Evolutionary conservation across 2,888 invertebrate species (phyloP), one percentile per base, ranked within the genome.

Genomic region (Elysia crispata): DNA sequence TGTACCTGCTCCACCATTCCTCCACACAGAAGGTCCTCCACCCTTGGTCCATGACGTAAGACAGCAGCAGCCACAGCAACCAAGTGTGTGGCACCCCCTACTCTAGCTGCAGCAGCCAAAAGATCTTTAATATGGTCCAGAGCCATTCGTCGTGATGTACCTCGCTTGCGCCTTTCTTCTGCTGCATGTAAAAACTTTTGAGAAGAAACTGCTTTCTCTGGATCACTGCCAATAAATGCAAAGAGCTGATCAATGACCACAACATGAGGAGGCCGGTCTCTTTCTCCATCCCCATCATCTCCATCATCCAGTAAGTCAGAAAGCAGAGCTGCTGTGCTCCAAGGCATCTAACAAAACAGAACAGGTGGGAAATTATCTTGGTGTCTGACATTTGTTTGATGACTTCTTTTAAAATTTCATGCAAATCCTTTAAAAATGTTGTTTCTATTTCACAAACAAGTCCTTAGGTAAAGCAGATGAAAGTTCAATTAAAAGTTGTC

Each of bases 51-150:
- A 81, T 88, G 87, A 77, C 91, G 87, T 28, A 92, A 84, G 1
- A 92, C 91, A 30, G 91, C 90, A 8, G 91, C 90, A 5, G 91
- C 91, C n/a, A 91, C 90, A 33, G 91, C 89, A 60, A 91, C 90
- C 1, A 92, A 87, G 84, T 92, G 91, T 23, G 91, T 91, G 64
- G 91, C 91, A 8, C 78, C 76, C 0, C 79, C 79, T n/a, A 80
- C 76, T 64, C 88, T 81, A 1, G 89, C 86, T 6, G 92, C 91
- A 0, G 91, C 91, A 1, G 89, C 89, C 82, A 92, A 82, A 6
- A 92, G 82, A 75, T 90, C 91, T 81, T 90, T 91, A 90, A 91
- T 91, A 84, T 91, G 90, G 23, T 89, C 84, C 50, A 92, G 81
- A 0, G 91, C 91, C 76, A 90, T 89, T 77, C 89, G 89, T 25